These are phyloP conservation scores for Chymomyza fuscimana DNA, from an alignment of 2,888 invertebrate species.

Conservation along the genomic window DNA sequence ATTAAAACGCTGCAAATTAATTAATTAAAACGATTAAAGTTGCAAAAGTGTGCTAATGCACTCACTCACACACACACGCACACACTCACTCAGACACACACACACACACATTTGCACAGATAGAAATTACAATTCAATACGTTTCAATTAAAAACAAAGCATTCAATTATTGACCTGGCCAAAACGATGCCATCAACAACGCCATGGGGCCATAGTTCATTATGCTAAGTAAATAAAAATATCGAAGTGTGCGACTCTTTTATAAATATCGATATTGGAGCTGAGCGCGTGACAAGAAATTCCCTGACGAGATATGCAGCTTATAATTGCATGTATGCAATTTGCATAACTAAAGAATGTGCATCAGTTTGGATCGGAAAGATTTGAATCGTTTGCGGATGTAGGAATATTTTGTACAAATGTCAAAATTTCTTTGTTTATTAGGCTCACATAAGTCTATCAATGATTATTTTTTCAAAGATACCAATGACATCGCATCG, in stretches of 20 bases:
- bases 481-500: too few relatives aligned
- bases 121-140: constrained; percentile 15
- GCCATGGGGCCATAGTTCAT: constrained; percentile 34
- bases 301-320: too few relatives aligned
- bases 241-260: background rate
- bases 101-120: background rate
- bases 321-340: too few relatives aligned
- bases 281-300: background rate
- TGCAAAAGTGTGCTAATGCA: constrained; percentile 18
- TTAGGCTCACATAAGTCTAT: too few relatives aligned
- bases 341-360: too few relatives aligned
- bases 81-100: background rate
- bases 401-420: too few relatives aligned
- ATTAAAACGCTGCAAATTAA: constrained; percentile 65
- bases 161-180: background rate
- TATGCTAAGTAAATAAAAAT: constrained; percentile 39
- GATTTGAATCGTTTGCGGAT: too few relatives aligned
- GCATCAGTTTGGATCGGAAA: too few relatives aligned
- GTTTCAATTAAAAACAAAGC: constrained; percentile 13
- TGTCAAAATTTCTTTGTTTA: too few relatives aligned
- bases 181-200: background rate
- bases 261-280: background rate
- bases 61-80: constrained; percentile 10
- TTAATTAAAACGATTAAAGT: constrained; percentile 67
- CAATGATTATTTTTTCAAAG: too few relatives aligned